Base-by-base conservation (phyloP, 2,888 invertebrate species). In the Tipula confusa region DNA sequence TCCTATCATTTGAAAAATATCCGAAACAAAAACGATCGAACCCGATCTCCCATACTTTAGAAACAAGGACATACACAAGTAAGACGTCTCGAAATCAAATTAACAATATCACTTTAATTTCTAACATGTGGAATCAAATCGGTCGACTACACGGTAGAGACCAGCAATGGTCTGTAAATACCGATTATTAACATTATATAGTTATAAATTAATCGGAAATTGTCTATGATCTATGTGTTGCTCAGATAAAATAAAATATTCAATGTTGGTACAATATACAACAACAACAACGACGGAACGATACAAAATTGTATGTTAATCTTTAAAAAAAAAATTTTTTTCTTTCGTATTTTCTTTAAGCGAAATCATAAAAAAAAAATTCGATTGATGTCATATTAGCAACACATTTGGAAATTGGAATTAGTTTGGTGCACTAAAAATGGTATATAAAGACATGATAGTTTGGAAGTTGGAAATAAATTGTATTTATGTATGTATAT, bases 361-460 rank as follows among this genome's bases (percentile, higher is more conserved):
- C 18, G 64, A 64, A 24, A 64, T 64, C 64, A 64, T 64, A 64
- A 64, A 64, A 64, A 64, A 64, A 64, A 64, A 24, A 64, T 64
- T 64, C 24, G 64, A 64, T 64, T 64, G 64, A 64, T 64, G 64
- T 64, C 64, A 64, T 64, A 64, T 64, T 64, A 64, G 64, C 64
- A 64, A 64, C 64, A 64, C 64, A 64, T 64, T 64, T 64, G 64
- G 64, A 24, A 64, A 64, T 64, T 64, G 64, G 64, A 64, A 64
- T 64, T 64, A 24, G 64, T 64, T 64, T 64, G 64, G 64, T 64
- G 64, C 64, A 64, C 64, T 64, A 64, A 64, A 64, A 64, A 64
- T 64, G 64, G 64, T 64, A 64, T 64, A n/a, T n/a, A n/a, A n/a
- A 64, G 18, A 64, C 64, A 24, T 64, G 64, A 9, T 64, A 64